Evolutionary conservation across 2,113 vertebrate genomes (phyloP), one percentile per base, ranked within the genome.

Genomic region (Epinephelus cyanopodus): DNA sequence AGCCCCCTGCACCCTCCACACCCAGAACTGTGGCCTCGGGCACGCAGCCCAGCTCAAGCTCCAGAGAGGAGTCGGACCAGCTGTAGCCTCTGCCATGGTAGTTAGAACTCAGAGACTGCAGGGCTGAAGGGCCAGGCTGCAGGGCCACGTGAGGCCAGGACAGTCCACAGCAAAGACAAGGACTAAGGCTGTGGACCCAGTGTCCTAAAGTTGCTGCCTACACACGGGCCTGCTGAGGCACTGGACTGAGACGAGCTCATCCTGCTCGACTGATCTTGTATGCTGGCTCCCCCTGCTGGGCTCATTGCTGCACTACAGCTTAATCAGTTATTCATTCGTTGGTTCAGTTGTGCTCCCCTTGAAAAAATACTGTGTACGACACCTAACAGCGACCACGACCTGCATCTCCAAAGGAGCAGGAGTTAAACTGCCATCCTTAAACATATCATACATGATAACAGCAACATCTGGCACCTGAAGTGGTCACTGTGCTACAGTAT

Each of bases 221-320:
- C 39, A 33, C 6, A 19, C 50, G 5, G 52, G 39, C 53, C 58
- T 0, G n/a, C 23, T 50, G 79, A 90, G 64, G 79, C 61, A 33
- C 62, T 81, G 60, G 72, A 77, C 75, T 57, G 53, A 81, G 66
- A 64, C 8, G 0, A 66, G 62, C 70, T 72, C 54, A 12, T 64
- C 17, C 60, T 74, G 74, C 29, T 29, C n/a, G 42, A 58, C 74
- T 74, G 69, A 68, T 29, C 27, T 76, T 80, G 72, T 90, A 39
- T 66, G 71, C 42, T 85, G 88, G 89, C 79, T 56, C 90, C 87
- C 87, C 68, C 92, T 92, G 65, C 74, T 93, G 94, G 90, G 19
- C 5, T 23, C 19, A 52, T 17, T 53, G 70, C 61, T 60, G 56
- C 74, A 83, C 63, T 78, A 84, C 87, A 71, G 48, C 39, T 21